These are phyloP conservation scores for Cossypha heuglini DNA, from an alignment of 2,797 vertebrate species.

Conservation along the genomic window DNA sequence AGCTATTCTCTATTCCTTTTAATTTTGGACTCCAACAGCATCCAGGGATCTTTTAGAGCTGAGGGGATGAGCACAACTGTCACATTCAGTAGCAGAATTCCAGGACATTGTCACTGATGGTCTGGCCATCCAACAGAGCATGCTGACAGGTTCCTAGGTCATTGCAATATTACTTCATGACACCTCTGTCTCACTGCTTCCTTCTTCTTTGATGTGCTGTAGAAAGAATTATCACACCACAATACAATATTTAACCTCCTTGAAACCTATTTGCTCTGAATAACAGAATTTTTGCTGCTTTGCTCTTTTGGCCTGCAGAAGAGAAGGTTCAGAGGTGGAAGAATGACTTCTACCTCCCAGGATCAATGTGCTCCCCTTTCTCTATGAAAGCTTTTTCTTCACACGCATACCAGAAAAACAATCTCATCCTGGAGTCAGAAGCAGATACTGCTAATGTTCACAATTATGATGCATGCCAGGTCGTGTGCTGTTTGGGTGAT, in stretches of 20 bases:
- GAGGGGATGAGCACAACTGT: neutral
- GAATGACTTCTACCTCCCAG: neutral
- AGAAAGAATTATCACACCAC: neutral
- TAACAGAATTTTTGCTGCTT: neutral
- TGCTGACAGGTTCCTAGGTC: neutral
- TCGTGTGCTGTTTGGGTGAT: neutral
- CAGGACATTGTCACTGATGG: neutral
- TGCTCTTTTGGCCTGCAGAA: neutral
- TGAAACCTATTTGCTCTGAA: neutral
- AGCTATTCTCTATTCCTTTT: neutral
- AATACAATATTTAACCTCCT: neutral
- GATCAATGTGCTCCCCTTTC: neutral
- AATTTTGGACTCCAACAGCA: neutral
- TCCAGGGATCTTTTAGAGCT: neutral
- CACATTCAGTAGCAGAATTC: neutral
- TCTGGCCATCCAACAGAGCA: neutral
- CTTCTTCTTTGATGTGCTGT: neutral
- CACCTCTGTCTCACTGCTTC: neutral
- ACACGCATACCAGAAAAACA: neutral
- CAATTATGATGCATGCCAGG: neutral
- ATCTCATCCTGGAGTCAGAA: neutral
- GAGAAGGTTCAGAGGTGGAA: neutral
- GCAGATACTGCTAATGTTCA: neutral
- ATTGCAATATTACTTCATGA: neutral
- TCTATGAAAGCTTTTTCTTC: neutral